A percentile compares a stretch with the other conserved stretches of the same genome.
Conservation (phyloP, 2,113 vertebrate genomes). For the Misgurnus mizolepis region DNA sequence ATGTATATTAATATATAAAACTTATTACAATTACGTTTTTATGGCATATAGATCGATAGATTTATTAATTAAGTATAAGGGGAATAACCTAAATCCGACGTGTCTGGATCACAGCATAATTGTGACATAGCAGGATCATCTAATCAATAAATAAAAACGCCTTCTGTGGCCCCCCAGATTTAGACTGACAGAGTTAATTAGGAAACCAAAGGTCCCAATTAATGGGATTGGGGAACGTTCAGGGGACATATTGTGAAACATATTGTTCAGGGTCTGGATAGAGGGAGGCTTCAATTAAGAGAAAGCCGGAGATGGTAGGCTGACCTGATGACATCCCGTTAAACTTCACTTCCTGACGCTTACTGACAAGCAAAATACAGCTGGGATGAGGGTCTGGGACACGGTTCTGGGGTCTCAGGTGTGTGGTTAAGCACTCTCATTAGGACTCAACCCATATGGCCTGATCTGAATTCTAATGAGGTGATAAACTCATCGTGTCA, state of each 20-base stretch:
- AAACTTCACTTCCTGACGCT: slow-evolving; percentile 59
- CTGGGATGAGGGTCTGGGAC: slow-evolving; percentile 56
- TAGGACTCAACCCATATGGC: slow-evolving; percentile 51
- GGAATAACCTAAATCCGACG: too few relatives aligned
- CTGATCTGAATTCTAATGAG: slow-evolving; percentile 52
- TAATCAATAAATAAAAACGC: slow-evolving; percentile 65
- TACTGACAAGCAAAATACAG: slow-evolving; percentile 73
- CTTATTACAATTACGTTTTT: too few relatives aligned
- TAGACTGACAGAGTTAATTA: slow-evolving; percentile 74
- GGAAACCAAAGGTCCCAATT: slow-evolving; percentile 76
- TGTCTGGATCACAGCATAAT: slow-evolving; percentile 5
- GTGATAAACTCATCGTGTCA: slow-evolving; percentile 57
- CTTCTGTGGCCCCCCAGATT: slow-evolving; percentile 53
- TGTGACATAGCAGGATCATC: neutral
- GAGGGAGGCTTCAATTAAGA: slow-evolving; percentile 74
- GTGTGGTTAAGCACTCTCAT: slow-evolving; percentile 45
- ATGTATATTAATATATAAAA: too few relatives aligned
- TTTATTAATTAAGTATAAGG: too few relatives aligned
- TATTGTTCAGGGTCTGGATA: slow-evolving; percentile 71
- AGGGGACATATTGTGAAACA: slow-evolving; percentile 72
- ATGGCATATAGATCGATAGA: too few relatives aligned
- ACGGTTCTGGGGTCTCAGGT: slow-evolving; percentile 50
- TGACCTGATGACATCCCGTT: slow-evolving; percentile 65
- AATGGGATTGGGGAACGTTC: slow-evolving; percentile 64
- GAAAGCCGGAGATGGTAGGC: slow-evolving; percentile 60